A percentile compares a stretch with the other conserved stretches of the same genome.
Conservation (phyloP, 2,888 invertebrate genomes). For the Andrena flavipes region DNA sequence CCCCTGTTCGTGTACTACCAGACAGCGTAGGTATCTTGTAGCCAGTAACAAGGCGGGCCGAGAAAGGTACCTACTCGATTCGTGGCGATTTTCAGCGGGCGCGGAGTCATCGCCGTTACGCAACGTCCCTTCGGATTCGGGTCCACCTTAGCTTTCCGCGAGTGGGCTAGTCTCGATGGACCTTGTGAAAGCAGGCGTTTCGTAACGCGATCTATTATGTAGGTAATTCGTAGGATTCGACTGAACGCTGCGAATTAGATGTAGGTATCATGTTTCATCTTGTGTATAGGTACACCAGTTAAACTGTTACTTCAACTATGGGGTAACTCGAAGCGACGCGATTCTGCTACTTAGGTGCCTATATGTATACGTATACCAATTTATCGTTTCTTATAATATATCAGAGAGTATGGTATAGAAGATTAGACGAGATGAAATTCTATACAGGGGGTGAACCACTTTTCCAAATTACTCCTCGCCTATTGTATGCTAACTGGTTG, state of each 20-base stretch:
- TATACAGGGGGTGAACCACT: too few species aligned
- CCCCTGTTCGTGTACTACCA: slow-evolving; percentile 26
- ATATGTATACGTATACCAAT: too few species aligned
- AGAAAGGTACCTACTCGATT: slow-evolving; percentile 28
- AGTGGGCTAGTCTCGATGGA: not conserved
- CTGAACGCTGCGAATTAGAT: not conserved
- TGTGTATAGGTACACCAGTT: too few species aligned
- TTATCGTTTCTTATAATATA: too few species aligned
- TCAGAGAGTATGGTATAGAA: too few species aligned
- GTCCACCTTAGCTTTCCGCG: slow-evolving; percentile 14
- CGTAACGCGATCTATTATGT: not conserved
- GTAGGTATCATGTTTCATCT: not conserved
- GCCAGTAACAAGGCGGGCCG: not conserved
- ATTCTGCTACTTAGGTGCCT: too few species aligned
- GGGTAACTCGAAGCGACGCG: too few species aligned
- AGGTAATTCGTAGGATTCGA: not conserved
- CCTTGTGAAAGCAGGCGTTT: slow-evolving; percentile 29
- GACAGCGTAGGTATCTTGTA: slow-evolving; percentile 32
- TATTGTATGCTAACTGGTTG: not conserved
- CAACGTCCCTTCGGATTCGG: slow-evolving; percentile 21
- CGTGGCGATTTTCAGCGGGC: slow-evolving; percentile 7
- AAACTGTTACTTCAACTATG: too few species aligned
- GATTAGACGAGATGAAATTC: too few species aligned
- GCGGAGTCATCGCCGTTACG: slow-evolving; percentile 31
- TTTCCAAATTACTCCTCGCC: too few species aligned